These are phyloP conservation scores for Metalampra italica DNA, from an alignment of 2,888 invertebrate species.

Conservation along the genomic window DNA sequence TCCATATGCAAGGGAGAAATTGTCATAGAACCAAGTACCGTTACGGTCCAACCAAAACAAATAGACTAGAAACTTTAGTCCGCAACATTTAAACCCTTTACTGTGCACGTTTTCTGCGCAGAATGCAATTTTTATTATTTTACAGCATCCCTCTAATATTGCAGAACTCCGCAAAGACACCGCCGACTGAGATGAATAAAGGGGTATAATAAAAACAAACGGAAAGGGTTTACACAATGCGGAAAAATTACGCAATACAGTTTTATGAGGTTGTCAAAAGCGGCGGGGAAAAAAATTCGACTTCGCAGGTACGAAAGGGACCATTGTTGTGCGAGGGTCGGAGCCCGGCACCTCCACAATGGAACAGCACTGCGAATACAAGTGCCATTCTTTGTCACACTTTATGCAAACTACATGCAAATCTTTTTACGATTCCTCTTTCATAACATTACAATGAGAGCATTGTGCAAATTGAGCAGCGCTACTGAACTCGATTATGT, in stretches of 20 bases:
- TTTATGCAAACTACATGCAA: constrained; percentile 68
- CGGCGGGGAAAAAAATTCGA: constrained; percentile 44
- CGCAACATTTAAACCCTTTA: constrained; percentile 67
- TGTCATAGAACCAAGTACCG: constrained; percentile 52
- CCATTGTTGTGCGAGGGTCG: constrained; percentile 39
- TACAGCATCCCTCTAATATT: constrained; percentile 57
- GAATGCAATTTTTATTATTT: constrained; percentile 74
- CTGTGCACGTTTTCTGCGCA: constrained; percentile 62
- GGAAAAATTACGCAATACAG: constrained; percentile 74
- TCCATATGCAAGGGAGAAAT: constrained; percentile 41
- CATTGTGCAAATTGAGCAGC: constrained; percentile 32
- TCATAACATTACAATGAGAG: constrained; percentile 41
- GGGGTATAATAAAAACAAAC: constrained; percentile 71
- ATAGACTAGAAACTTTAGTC: constrained; percentile 47
- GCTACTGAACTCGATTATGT: constrained; percentile 59
- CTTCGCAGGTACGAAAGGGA: constrained; percentile 67
- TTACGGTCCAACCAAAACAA: constrained; percentile 43
- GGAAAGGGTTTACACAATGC: constrained; percentile 76
- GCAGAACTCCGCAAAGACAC: constrained; percentile 70
- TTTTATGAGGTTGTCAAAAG: constrained; percentile 54
- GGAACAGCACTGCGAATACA: constrained; percentile 41
- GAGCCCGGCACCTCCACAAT: constrained; percentile 27
- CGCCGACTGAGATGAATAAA: constrained; percentile 56
- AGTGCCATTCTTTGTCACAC: constrained; percentile 47
- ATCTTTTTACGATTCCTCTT: constrained; percentile 48